Evolutionary conservation across 2,888 invertebrate genomes (phyloP).

Genomic region (Netelia fuscicornis): DNA sequence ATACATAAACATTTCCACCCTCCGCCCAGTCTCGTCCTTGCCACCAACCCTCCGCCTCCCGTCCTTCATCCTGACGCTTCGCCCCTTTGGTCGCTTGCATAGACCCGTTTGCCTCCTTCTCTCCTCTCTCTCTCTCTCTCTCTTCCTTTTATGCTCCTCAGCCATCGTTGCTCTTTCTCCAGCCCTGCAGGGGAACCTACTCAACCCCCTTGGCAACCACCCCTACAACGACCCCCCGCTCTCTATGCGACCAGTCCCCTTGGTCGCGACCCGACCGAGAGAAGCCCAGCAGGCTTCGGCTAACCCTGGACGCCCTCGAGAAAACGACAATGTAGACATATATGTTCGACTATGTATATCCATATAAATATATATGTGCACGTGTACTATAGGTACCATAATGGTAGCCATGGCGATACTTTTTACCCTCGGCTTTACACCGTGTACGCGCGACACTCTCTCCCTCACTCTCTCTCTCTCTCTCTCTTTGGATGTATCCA

Average conservation of each 20-base stretch:
- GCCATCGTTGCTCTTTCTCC: conserved; percentile 50
- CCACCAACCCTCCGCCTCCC: conserved; percentile 37
- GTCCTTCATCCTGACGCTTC: conserved; percentile 23
- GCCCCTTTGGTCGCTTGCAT: conserved; percentile 57
- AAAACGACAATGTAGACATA: conserved; percentile 39
- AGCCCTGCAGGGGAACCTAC: conserved; percentile 19
- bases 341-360: neutral
- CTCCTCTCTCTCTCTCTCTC: neutral
- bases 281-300: conserved; percentile 29
- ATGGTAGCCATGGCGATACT: conserved; percentile 63
- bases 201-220: conserved; percentile 22
- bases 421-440: conserved; percentile 46
- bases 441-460: conserved; percentile 5
- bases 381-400: neutral
- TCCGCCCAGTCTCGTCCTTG: conserved; percentile 42
- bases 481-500: conserved; percentile 1
- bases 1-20: conserved; percentile 77
- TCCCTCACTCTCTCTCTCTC: conserved; percentile 3
- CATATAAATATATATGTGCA: neutral
- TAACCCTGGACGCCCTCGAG: conserved; percentile 51
- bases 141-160: conserved; percentile 10
- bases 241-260: conserved; percentile 9
- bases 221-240: conserved; percentile 26
- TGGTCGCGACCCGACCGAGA: conserved; percentile 30
- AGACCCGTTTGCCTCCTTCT: conserved; percentile 56